phyloP scores from a whole-genome alignment of 2,113 vertebrate species.

The Pycnonotus jocosus region DNA sequence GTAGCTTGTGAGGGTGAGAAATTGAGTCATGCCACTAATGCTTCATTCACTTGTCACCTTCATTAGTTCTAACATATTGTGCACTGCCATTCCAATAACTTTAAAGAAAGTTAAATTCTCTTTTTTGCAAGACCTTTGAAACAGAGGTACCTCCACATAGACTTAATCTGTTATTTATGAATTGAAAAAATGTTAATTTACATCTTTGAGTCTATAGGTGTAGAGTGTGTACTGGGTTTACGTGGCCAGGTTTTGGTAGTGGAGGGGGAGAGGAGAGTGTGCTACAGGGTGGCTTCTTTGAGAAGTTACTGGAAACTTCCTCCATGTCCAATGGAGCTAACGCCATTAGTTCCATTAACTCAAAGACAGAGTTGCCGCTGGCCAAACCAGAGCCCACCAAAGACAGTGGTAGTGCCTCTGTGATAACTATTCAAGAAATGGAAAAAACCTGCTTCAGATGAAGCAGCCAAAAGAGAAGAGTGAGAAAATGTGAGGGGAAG shows the following conservation, averaged over 20 bases:
- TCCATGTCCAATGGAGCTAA: not conserved
- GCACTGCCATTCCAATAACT: not conserved
- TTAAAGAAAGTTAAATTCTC: not conserved
- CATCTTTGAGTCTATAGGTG: not conserved
- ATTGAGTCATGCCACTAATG: not conserved
- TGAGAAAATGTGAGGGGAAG: not conserved
- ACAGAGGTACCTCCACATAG: not conserved
- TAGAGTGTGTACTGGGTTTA: not conserved
- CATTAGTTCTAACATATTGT: not conserved
- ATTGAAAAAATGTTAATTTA: not conserved
- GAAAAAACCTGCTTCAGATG: not conserved
- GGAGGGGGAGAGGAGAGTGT: too few species aligned
- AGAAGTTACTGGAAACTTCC: not conserved
- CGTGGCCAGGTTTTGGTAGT: rapidly evolving
- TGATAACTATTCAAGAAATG: not conserved
- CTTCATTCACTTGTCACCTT: not conserved
- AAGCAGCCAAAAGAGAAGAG: not conserved
- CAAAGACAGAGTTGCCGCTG: not conserved
- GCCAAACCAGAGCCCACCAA: not conserved
- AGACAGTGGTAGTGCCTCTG: not conserved
- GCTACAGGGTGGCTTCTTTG: not conserved
- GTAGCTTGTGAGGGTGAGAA: not conserved
- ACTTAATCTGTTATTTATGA: not conserved
- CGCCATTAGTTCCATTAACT: too few species aligned
- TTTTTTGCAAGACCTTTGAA: not conserved